These are phyloP conservation scores for Calliphora vicina DNA, from an alignment of 1,140 invertebrate species.

Conservation along the genomic window DNA sequence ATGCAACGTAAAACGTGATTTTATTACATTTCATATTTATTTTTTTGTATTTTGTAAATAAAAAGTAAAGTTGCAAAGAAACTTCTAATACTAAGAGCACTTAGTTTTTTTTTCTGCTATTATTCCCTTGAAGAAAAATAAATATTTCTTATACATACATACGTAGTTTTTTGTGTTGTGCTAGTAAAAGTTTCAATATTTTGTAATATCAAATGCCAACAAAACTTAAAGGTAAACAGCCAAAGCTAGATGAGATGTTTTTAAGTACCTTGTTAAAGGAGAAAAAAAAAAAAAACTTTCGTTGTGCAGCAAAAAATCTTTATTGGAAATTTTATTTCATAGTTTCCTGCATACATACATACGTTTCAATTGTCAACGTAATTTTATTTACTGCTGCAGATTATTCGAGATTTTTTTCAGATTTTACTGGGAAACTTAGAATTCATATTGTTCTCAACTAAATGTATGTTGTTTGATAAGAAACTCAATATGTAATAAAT, in stretches of 20 bases:
- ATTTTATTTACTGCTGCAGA: no score
- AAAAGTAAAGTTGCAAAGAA: not conserved
- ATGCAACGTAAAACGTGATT: conserved; percentile 12
- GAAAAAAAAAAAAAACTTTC: not conserved
- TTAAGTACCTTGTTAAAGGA: not conserved
- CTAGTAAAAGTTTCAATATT: not conserved
- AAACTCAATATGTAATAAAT: no score
- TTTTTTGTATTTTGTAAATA: not conserved
- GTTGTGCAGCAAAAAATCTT: no score
- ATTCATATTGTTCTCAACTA: no score
- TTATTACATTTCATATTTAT: not conserved
- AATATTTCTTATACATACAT: not conserved
- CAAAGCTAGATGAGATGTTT: not conserved
- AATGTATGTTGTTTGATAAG: no score
- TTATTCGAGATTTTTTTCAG: no score
- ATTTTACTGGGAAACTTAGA: no score
- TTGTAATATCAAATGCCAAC: not conserved
- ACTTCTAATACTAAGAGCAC: not conserved
- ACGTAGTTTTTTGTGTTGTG: not conserved
- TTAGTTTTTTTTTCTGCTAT: not conserved
- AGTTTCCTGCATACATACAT: no score
- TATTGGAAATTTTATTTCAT: no score
- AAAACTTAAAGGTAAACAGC: not conserved
- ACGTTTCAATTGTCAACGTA: no score
- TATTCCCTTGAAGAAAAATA: not conserved